Evolutionary conservation across 2,113 vertebrate genomes (phyloP).

Genomic region (Ibidorhyncha struthersii): DNA sequence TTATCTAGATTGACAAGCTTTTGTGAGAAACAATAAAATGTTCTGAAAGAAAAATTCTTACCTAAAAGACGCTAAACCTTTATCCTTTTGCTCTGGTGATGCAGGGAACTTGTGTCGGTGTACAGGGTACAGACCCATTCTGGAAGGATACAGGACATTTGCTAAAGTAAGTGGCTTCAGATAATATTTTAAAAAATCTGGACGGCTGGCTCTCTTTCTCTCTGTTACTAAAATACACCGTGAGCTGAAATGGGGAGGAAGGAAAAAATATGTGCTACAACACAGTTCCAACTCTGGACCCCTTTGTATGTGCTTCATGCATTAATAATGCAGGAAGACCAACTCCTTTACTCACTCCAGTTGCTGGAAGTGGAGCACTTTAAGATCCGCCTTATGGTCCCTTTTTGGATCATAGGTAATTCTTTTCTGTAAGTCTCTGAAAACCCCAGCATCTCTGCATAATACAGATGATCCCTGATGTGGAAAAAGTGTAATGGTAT

Average conservation of each 20-base stretch:
- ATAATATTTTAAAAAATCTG: background rate
- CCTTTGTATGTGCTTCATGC: background rate
- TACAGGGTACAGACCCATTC: slow-evolving; percentile 93
- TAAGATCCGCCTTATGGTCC: background rate
- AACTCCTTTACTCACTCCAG: background rate
- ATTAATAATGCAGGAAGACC: background rate
- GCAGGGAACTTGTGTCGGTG: slow-evolving; percentile 95
- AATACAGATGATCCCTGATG: background rate
- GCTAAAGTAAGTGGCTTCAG: slow-evolving; percentile 79
- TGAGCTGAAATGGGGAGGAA: background rate
- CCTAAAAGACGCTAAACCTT: background rate
- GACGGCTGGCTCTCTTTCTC: background rate
- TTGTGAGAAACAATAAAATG: background rate
- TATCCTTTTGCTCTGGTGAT: background rate
- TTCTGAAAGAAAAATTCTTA: background rate
- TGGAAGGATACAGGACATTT: slow-evolving; percentile 91
- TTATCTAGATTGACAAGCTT: background rate
- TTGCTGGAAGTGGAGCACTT: background rate
- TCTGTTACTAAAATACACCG: background rate
- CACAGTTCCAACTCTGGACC: background rate
- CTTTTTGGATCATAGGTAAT: background rate
- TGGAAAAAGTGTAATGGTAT: background rate
- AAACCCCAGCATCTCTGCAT: background rate
- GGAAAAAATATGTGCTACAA: background rate
- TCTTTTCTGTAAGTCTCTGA: background rate